phyloP scores from a whole-genome alignment of 2,888 invertebrate genomes.

The Rhagophthalmus giganteus region DNA sequence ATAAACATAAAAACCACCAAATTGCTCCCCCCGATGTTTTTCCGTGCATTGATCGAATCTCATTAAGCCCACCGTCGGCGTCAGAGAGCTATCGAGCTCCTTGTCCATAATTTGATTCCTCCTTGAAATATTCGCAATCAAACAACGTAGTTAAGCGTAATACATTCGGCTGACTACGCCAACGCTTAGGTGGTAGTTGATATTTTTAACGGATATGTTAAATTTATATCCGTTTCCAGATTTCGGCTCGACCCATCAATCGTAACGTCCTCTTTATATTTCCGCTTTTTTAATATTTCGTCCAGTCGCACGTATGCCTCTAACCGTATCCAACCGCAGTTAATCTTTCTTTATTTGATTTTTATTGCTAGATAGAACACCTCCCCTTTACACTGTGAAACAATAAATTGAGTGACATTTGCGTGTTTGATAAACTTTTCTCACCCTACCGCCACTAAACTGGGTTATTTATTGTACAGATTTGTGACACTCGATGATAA shows the following conservation, averaged over 20 bases:
- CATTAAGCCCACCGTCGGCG: conserved; percentile 6
- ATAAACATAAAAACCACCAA: conserved; percentile 17
- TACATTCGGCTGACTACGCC: background rate
- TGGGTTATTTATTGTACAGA: conserved; percentile 10
- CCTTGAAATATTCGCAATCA: conserved; percentile 7
- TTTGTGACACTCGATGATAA: conserved; percentile 18
- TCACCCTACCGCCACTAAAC: conserved; percentile 17
- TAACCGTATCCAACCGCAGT: conserved; percentile 11
- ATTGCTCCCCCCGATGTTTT: conserved; percentile 13
- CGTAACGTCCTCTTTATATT: conserved; percentile 11
- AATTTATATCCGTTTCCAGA: conserved; percentile 12
- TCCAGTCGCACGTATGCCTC: conserved; percentile 4
- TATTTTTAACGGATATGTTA: conserved; percentile 6
- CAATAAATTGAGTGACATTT: conserved; percentile 19
- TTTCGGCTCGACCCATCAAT: conserved; percentile 11
- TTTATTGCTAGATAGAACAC: conserved; percentile 20
- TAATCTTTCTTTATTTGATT: conserved; percentile 20
- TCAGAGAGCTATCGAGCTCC: conserved; percentile 3
- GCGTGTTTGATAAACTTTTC: conserved; percentile 24
- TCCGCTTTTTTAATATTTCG: conserved; percentile 16
- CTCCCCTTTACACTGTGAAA: conserved; percentile 15
- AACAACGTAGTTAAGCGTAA: conserved; percentile 4
- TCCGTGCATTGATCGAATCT: conserved; percentile 4
- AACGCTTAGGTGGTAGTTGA: background rate
- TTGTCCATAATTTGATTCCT: conserved; percentile 8